Conservation (phyloP, 2,797 vertebrate species). For the Pantherophis vulpinus region DNA sequence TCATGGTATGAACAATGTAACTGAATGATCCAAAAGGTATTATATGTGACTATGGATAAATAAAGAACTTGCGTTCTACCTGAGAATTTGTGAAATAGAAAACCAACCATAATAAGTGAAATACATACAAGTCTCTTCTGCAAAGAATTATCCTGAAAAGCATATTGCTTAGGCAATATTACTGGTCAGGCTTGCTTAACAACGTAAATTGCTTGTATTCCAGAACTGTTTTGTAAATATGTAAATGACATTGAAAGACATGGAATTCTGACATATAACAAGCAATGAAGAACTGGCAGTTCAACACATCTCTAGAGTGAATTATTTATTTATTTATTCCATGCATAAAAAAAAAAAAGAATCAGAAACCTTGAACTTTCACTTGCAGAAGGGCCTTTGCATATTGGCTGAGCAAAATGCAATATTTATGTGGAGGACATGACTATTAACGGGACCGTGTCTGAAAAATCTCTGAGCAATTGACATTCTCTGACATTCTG, state of each 20-base stretch:
- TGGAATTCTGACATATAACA: neutral
- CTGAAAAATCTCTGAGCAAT: neutral
- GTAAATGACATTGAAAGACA: too few species aligned
- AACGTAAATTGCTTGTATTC: neutral
- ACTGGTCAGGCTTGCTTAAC: neutral
- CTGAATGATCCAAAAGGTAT: neutral
- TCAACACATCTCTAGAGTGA: neutral
- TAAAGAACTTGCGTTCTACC: neutral
- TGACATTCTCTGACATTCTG: neutral
- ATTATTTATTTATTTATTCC: neutral
- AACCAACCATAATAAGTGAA: neutral
- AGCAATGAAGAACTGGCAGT: neutral
- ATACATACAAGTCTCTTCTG: neutral
- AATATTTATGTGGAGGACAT: neutral
- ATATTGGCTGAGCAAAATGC: neutral
- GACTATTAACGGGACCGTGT: neutral
- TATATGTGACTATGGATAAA: neutral
- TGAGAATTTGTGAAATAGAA: neutral
- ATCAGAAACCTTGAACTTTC: neutral
- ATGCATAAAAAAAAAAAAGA: neutral
- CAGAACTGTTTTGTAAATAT: neutral
- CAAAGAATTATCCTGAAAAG: neutral
- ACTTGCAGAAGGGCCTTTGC: neutral
- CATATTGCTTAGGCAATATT: neutral
- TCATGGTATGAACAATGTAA: neutral